These are phyloP conservation scores for Holotrichia oblita DNA, from an alignment of 1,140 invertebrate genomes.

Conservation along the genomic window DNA sequence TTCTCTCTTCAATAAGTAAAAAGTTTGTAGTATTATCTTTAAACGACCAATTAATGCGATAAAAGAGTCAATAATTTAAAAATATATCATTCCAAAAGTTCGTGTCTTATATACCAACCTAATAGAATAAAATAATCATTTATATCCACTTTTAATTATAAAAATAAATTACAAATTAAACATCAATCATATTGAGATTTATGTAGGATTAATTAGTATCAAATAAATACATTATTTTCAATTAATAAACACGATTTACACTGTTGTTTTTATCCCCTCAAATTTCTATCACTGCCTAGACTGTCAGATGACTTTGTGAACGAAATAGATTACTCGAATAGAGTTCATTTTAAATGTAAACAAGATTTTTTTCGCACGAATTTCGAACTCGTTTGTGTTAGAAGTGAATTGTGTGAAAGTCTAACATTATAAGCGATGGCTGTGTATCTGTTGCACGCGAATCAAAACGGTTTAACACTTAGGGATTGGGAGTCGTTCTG, in stretches of 20 bases:
- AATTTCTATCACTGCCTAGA: neutral
- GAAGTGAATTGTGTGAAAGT: neutral
- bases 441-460: conserved; percentile 19
- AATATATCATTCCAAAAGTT: conserved; percentile 18
- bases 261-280: neutral
- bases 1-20: neutral
- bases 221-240: neutral
- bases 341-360: conserved; percentile 29
- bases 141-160: too few relatives aligned
- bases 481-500: conserved; percentile 38
- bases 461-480: neutral
- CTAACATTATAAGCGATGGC: neutral
- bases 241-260: neutral
- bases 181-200: neutral
- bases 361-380: conserved; percentile 10
- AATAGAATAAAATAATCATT: neutral
- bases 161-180: neutral
- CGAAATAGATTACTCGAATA: neutral
- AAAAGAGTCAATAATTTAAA: neutral
- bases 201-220: neutral
- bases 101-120: neutral
- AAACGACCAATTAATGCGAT: conserved; percentile 1
- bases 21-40: neutral
- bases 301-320: neutral
- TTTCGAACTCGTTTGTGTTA: neutral